These are phyloP conservation scores for Gobio occitaniae DNA, from an alignment of 2,797 vertebrate genomes.

Conservation along the genomic window DNA sequence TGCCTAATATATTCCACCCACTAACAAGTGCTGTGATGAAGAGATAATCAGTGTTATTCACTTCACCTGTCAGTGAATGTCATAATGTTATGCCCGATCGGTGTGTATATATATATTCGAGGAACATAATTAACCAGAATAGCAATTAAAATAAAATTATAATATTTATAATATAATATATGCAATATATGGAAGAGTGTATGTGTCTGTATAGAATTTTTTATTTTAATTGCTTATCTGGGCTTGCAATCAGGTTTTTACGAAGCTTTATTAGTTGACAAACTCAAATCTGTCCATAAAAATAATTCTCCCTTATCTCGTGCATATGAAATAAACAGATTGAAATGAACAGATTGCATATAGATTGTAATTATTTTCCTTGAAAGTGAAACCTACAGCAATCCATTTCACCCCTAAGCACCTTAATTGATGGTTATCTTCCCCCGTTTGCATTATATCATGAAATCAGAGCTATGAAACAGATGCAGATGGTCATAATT, in stretches of 20 bases:
- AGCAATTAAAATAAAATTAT: no score
- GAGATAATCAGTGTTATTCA: no score
- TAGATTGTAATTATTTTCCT: constrained; percentile 31
- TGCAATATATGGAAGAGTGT: no score
- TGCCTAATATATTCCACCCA: no score
- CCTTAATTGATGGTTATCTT: constrained; percentile 42
- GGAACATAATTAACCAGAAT: no score
- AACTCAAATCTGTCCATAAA: constrained; percentile 31
- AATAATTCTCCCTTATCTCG: not conserved
- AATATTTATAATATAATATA: no score
- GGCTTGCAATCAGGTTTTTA: constrained; percentile 38
- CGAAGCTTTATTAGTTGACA: constrained; percentile 30
- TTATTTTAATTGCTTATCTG: constrained; percentile 17
- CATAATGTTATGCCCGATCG: no score
- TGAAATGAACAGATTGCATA: constrained; percentile 27
- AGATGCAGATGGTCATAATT: constrained; percentile 38
- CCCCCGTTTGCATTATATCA: constrained; percentile 9
- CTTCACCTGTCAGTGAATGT: no score
- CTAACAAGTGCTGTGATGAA: no score
- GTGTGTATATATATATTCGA: no score
- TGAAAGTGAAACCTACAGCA: constrained; percentile 11
- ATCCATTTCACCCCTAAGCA: constrained; percentile 16
- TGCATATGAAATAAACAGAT: constrained; percentile 10
- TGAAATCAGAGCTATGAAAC: constrained; percentile 24
- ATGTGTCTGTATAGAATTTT: constrained; percentile 24